Evolutionary conservation across 2,797 vertebrate species (phyloP).

Genomic region (Neoniphon sammara): DNA sequence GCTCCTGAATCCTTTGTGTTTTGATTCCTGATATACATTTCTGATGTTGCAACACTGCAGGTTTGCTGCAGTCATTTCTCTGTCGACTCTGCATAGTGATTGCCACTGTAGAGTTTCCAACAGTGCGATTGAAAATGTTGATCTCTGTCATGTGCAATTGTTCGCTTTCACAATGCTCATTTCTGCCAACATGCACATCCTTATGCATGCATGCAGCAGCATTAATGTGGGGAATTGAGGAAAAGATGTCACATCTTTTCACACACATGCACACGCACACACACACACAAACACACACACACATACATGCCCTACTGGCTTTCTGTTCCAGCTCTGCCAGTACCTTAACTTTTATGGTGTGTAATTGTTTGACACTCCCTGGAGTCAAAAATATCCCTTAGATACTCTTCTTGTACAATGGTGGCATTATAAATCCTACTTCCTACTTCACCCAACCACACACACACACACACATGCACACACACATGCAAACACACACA

Average conservation of each 20-base stretch:
- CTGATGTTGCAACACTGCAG: slow-evolving; percentile 1
- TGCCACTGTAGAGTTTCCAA: slow-evolving; percentile 1
- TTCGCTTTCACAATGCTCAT: not conserved
- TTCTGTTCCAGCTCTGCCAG: not conserved
- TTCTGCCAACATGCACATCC: slow-evolving; percentile 25
- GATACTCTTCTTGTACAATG: slow-evolving; percentile 1
- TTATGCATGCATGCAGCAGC: slow-evolving; percentile 2
- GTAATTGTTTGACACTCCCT: slow-evolving; percentile 4
- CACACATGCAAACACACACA: not conserved
- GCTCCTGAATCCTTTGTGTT: slow-evolving; percentile 17
- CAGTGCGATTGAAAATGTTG: slow-evolving; percentile 28
- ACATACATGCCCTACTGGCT: not conserved
- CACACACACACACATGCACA: slow-evolving; percentile 5
- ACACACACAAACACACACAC: not conserved
- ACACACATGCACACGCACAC: slow-evolving; percentile 2
- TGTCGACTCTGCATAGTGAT: not conserved
- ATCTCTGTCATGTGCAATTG: not conserved
- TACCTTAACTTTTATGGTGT: not conserved
- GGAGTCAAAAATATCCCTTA: not conserved
- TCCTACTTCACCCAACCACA: not conserved
- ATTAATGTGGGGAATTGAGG: slow-evolving; percentile 10
- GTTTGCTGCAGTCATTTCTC: slow-evolving; percentile 6
- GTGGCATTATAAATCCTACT: not conserved
- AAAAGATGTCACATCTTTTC: slow-evolving; percentile 6
- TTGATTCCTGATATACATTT: slow-evolving; percentile 29